Conservation (phyloP, 1,140 invertebrate species). For the Drosophila hydei region DNA sequence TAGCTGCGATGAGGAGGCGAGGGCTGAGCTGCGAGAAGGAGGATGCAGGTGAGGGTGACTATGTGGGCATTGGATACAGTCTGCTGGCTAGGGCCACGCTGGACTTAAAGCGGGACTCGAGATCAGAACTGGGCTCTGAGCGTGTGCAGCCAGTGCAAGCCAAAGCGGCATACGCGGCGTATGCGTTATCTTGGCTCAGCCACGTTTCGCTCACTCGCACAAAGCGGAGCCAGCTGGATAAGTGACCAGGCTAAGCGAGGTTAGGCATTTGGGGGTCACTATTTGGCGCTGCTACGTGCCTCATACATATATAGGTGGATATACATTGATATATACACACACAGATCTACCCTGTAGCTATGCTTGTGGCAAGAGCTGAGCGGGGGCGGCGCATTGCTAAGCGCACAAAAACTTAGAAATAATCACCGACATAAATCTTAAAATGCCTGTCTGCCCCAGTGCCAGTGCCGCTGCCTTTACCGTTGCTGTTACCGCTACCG, state of each 20-base stretch:
- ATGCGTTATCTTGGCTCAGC: too few species aligned
- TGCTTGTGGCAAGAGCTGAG: not conserved
- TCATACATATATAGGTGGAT: too few species aligned
- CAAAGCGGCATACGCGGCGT: too few species aligned
- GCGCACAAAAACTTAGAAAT: conserved; percentile 83
- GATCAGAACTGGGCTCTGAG: too few species aligned
- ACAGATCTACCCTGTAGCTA: conserved; percentile 4
- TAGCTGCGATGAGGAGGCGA: not conserved
- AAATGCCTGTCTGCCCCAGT: conserved; percentile 49
- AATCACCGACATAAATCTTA: conserved; percentile 84
- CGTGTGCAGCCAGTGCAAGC: too few species aligned
- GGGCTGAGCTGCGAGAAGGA: not conserved
- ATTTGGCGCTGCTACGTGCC: conserved; percentile 16
- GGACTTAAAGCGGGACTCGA: too few species aligned
- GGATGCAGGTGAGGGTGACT: too few species aligned
- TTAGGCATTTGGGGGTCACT: conserved; percentile 7
- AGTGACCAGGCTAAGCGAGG: not conserved
- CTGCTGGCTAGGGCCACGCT: too few species aligned
- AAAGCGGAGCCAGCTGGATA: too few species aligned
- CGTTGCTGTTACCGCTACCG: conserved; percentile 28
- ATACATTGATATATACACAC: too few species aligned
- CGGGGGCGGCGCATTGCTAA: conserved; percentile 52
- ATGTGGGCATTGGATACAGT: not conserved
- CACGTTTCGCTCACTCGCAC: too few species aligned
- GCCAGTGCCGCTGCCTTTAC: conserved; percentile 3